Percentiles rank a stretch among this genome's conserved stretches.
Conservation (phyloP, 2,113 vertebrate species). For the Zonotrichia leucophrys region DNA sequence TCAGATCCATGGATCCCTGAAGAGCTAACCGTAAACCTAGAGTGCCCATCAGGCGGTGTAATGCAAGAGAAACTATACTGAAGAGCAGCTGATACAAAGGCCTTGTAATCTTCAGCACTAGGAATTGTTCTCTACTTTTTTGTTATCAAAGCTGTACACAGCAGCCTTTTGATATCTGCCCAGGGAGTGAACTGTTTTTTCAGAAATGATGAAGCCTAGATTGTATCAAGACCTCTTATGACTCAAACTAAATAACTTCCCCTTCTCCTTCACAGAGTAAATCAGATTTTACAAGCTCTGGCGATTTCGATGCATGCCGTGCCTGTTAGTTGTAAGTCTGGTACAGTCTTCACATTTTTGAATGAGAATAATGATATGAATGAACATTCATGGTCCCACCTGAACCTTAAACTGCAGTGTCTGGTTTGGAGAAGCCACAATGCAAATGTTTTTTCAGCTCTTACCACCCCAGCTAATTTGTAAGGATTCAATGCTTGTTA, state of each 20-base stretch:
- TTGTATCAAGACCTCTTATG: constrained; percentile 23
- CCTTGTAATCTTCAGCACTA: background rate
- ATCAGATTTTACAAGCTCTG: constrained; percentile 18
- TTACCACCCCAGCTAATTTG: background rate
- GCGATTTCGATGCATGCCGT: fast-evolving
- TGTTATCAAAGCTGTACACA: background rate
- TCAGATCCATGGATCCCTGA: background rate
- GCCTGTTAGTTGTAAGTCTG: background rate
- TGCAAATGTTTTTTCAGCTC: background rate
- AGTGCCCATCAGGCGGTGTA: background rate
- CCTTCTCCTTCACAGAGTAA: background rate
- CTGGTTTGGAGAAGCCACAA: background rate
- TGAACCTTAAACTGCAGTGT: background rate
- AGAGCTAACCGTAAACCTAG: background rate
- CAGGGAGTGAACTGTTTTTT: constrained; percentile 26
- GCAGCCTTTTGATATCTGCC: background rate
- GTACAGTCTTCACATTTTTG: background rate
- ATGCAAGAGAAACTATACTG: background rate
- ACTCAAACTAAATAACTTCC: constrained; percentile 26
- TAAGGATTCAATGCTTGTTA: fast-evolving
- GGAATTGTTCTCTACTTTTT: constrained; percentile 9
- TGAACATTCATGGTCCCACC: background rate
- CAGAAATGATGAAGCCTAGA: constrained; percentile 35
- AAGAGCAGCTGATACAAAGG: background rate
- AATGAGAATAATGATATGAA: background rate